Percentiles rank a stretch among this genome's conserved stretches.
These are phyloP conservation scores for Microhierax caerulescens DNA, from an alignment of 2,797 vertebrate genomes.

Conservation along the genomic window DNA sequence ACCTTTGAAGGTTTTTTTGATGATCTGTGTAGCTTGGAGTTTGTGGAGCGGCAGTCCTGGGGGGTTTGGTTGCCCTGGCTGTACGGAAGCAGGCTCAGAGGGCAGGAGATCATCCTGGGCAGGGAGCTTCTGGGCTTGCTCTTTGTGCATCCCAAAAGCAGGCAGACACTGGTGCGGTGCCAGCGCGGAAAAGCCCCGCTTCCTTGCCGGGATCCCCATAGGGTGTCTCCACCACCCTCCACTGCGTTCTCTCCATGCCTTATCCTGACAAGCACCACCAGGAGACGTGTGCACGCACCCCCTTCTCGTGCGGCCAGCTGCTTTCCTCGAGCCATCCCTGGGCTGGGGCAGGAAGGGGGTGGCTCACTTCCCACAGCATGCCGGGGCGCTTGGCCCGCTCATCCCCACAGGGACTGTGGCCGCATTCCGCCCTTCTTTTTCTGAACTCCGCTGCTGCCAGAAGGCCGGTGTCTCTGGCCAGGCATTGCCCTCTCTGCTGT, in stretches of 20 bases:
- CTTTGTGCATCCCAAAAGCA: background rate
- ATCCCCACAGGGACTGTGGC: background rate
- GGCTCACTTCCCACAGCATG: fast-evolving
- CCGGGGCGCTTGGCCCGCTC: fast-evolving
- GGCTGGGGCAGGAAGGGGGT: background rate
- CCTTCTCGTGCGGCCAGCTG: background rate
- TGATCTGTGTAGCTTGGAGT: background rate
- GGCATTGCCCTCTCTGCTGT: background rate
- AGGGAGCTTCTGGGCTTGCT: background rate
- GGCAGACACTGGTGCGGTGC: background rate
- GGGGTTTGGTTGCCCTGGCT: background rate
- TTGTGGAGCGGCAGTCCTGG: background rate
- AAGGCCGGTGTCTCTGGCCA: background rate
- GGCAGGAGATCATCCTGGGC: background rate
- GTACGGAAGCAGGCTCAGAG: background rate
- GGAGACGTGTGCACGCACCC: background rate
- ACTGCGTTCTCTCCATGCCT: constrained; percentile 1
- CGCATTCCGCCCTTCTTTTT: background rate
- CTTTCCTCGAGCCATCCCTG: background rate
- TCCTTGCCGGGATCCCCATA: fast-evolving
- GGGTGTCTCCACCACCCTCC: background rate
- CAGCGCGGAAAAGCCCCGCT: background rate
- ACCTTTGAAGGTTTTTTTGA: background rate
- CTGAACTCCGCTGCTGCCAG: background rate
- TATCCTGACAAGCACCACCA: background rate